Evolutionary conservation across 1,140 invertebrate species (phyloP).

Genomic region (Camponotus pennsylvanicus): DNA sequence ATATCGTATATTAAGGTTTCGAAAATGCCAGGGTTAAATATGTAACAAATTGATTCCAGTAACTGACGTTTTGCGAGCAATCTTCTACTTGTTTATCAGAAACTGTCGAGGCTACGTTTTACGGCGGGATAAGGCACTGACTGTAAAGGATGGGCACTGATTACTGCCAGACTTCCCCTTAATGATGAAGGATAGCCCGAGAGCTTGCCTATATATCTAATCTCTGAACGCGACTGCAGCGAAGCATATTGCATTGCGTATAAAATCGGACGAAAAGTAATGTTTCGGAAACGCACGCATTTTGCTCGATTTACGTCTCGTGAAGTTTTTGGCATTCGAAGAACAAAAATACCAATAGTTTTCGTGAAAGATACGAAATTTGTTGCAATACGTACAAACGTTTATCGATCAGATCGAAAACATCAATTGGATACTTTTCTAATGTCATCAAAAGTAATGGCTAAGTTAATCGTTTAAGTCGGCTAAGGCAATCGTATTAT

Average conservation of each 20-base stretch:
- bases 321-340: neutral
- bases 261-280: neutral
- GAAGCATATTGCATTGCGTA: neutral
- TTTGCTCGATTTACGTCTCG: neutral
- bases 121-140: conserved; percentile 12
- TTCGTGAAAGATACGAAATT: neutral
- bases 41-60: conserved; percentile 44
- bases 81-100: conserved; percentile 42
- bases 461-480: neutral
- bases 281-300: neutral
- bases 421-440: neutral
- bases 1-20: conserved; percentile 18
- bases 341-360: neutral
- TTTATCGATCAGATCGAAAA: neutral
- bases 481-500: neutral
- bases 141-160: conserved; percentile 58
- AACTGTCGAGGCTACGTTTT: conserved; percentile 16
- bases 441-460: neutral
- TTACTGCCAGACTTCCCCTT: conserved; percentile 39
- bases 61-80: conserved; percentile 56
- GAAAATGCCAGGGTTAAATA: conserved; percentile 1
- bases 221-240: conserved; percentile 24
- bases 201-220: conserved; percentile 18
- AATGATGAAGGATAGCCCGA: conserved; percentile 65
- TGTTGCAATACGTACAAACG: neutral